Conservation (phyloP, 2,113 vertebrate species). For the Atlantisia rogersi region DNA sequence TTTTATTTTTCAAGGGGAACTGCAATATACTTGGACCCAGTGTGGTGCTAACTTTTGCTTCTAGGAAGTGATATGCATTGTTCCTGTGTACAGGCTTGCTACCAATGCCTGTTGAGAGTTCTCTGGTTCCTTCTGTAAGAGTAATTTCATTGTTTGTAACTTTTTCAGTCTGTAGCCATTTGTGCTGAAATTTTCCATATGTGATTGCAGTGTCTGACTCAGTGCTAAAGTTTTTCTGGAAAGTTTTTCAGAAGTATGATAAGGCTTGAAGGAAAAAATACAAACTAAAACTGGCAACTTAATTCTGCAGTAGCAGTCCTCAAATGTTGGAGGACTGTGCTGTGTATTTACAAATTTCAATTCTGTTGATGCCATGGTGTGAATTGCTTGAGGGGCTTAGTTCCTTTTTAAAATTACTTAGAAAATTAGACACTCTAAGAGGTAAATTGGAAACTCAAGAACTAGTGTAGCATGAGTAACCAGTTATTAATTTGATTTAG, state of each 20-base stretch:
- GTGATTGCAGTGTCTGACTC: neutral
- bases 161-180: neutral
- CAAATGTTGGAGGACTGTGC: neutral
- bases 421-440: neutral
- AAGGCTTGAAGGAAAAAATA: neutral
- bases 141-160: neutral
- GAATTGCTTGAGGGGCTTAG: neutral
- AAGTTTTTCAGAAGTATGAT: neutral
- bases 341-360: neutral
- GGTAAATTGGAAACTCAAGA: neutral
- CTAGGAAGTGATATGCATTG: neutral
- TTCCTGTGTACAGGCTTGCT: neutral
- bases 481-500: neutral
- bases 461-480: neutral
- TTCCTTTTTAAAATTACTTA: neutral
- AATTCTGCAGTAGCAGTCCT: neutral
- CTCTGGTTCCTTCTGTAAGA: neutral
- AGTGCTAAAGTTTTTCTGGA: neutral
- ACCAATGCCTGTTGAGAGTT: neutral
- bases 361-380: neutral
- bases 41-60: neutral
- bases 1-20: neutral
- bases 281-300: neutral
- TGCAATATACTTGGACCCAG: neutral
- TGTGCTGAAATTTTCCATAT: neutral